Base-by-base conservation (phyloP, 2,888 invertebrate species). In the Cataglyphis rosenhaueri region DNA sequence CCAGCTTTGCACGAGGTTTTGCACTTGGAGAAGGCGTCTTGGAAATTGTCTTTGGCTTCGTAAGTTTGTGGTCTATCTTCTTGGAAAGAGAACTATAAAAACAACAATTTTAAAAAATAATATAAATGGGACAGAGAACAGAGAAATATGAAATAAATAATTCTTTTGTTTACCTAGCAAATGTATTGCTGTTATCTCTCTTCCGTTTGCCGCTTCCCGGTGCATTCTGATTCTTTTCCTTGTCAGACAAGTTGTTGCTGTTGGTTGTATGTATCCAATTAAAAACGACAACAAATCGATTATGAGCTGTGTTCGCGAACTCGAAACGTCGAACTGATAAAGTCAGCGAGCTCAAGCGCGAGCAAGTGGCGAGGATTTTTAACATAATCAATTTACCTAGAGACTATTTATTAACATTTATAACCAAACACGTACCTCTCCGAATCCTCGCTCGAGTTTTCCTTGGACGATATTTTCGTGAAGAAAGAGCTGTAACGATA, bases 401-500 rank as follows among this genome's bases (percentile, higher is more conserved):
- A 48, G 21, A 59, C 4, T 59, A 68, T 55, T 68, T 59, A 68
- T 55, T 68, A 70, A 29, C n/a, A 10, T 6, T 21, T 35, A 25
- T 3, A 21, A 12, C n/a, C 8, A 66, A 89, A 91, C 90, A 73
- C 35, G 35, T 92, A 93, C 92, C 93, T 93, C 59, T 79, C 71
- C 76, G 85, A 74, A 68, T 84, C 78, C 32, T 84, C 84, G 48
- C 84, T 87, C n/a, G 65, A 65, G 15, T 87, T 88, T 70, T 87
- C 89, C 55, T 85, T 90, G 25, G 90, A 82, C 18, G 92, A 88
- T 29, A 92, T 86, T 91, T 92, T 94, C 64, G 92, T 91, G 87
- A 95, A 95, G 87, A 95, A 95, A 48, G 95, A 95, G 75, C 95
- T 95, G 85, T 44, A 87, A 89, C 12, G 2, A 44, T 81, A 62